Conservation (phyloP, 2,797 vertebrate genomes). For the Spheniscus humboldti region DNA sequence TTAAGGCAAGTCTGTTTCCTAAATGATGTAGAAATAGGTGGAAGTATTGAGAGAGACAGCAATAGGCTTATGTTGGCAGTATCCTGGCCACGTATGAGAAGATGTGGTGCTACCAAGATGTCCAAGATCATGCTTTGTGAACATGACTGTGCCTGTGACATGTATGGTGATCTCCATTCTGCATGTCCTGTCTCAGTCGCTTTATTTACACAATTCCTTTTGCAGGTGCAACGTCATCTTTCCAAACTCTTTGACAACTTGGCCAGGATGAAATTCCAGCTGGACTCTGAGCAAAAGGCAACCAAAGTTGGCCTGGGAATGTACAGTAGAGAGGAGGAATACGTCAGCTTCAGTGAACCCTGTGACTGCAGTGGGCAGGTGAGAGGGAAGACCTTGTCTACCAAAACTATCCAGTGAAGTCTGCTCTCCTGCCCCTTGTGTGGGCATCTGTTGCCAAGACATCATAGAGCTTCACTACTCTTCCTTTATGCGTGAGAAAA, state of each 20-base stretch:
- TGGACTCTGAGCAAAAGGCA: slow-evolving; percentile 72
- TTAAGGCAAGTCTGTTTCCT: neutral
- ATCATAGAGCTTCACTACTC: neutral
- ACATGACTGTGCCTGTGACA: neutral
- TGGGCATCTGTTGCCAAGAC: neutral
- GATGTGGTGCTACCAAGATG: neutral
- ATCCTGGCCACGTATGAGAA: neutral
- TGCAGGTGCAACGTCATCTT: slow-evolving; percentile 91
- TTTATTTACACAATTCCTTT: neutral
- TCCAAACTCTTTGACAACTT: slow-evolving; percentile 96
- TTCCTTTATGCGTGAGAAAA: rapidly evolving
- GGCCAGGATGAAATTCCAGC: slow-evolving; percentile 85
- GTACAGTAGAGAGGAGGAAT: slow-evolving; percentile 95
- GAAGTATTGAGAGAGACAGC: neutral
- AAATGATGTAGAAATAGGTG: neutral
- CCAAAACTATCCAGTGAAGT: neutral
- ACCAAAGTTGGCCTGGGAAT: slow-evolving; percentile 86
- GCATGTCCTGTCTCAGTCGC: neutral
- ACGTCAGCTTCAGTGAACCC: slow-evolving; percentile 83
- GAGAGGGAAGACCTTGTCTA: neutral
- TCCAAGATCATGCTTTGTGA: neutral
- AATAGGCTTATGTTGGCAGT: neutral
- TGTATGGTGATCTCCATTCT: neutral
- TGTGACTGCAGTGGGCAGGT: slow-evolving; percentile 95
- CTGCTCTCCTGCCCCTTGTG: neutral